These are phyloP conservation scores for Planiliza haematocheilus DNA, from an alignment of 2,113 vertebrate species.

Conservation along the genomic window DNA sequence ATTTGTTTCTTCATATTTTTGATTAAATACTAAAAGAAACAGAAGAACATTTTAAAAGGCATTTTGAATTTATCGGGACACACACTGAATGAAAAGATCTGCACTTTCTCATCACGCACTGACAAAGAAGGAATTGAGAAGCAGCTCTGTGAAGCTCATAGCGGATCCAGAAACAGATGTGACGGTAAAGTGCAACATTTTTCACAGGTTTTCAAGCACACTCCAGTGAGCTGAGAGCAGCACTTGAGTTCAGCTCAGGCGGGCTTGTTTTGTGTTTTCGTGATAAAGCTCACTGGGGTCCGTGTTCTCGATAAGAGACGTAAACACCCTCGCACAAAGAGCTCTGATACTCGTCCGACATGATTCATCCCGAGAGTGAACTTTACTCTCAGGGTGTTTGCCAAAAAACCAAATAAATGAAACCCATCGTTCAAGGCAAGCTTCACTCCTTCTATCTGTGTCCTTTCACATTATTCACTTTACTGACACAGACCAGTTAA, in stretches of 20 bases:
- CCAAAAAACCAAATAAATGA: background rate
- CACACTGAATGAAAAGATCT: conserved; percentile 3
- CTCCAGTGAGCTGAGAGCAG: conserved; percentile 36
- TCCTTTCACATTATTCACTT: conserved; percentile 7
- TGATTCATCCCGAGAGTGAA: conserved; percentile 44
- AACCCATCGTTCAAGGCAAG: background rate
- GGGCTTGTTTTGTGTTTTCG: conserved; percentile 49
- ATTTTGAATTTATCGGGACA: background rate
- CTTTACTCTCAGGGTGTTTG: conserved; percentile 27
- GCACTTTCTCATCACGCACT: conserved; percentile 33
- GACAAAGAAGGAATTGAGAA: conserved; percentile 49
- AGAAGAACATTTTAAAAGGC: background rate
- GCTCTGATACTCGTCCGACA: background rate
- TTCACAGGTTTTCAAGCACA: conserved; percentile 25
- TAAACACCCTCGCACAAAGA: conserved; percentile 58
- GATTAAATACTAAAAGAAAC: background rate
- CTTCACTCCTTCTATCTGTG: background rate
- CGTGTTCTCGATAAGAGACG: conserved; percentile 23
- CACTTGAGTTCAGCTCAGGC: conserved; percentile 25
- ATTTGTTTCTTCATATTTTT: too few species aligned
- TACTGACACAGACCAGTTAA: too few species aligned
- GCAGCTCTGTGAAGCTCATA: conserved; percentile 4
- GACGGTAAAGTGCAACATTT: conserved; percentile 22
- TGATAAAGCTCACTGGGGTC: conserved; percentile 13
- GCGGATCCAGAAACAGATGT: conserved; percentile 19